Conservation (phyloP, 2,888 invertebrate genomes). For the Gisinianus flammeolus region DNA sequence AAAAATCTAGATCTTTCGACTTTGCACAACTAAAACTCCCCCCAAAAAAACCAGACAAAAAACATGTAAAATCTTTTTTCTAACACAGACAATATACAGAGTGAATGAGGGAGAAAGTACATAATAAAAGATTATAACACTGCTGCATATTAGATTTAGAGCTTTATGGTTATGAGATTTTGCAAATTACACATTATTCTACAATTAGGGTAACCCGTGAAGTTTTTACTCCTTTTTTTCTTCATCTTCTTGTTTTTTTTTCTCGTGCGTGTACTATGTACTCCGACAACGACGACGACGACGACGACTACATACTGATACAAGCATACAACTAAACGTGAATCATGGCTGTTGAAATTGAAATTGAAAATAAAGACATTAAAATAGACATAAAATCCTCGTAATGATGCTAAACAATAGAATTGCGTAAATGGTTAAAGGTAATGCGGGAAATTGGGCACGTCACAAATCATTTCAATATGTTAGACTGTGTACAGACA, state of each 20-base stretch:
- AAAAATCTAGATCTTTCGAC: no score
- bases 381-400: neutral
- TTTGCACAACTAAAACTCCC: no score
- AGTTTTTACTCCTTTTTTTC: neutral
- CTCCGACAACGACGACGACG: no score
- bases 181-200: neutral
- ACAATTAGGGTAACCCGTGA: neutral
- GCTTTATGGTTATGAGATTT: neutral
- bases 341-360: neutral
- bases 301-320: no score
- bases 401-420: neutral
- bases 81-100: no score
- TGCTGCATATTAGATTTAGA: neutral
- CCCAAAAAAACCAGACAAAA: no score
- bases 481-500: neutral
- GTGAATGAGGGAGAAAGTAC: no score
- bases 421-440: neutral
- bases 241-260: neutral
- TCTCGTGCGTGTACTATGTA: neutral
- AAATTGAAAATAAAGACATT: neutral
- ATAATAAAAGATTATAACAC: no score
- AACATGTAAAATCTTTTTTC: no score
- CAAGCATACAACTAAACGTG: no score
- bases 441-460: conserved; percentile 7
- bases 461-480: no score